These are phyloP conservation scores for Stegodyphus mimosarum DNA, from an alignment of 1,140 invertebrate species.

Conservation along the genomic window DNA sequence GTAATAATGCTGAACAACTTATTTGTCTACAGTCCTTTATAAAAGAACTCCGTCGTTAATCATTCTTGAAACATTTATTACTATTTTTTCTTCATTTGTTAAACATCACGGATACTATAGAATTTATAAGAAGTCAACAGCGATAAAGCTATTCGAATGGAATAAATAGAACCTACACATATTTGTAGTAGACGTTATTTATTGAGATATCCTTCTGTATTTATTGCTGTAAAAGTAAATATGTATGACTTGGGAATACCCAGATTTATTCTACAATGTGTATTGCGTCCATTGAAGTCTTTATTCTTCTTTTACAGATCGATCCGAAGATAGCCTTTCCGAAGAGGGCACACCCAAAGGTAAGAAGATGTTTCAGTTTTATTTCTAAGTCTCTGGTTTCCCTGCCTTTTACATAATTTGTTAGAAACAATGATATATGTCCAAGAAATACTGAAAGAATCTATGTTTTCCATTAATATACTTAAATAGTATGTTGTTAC, in stretches of 20 bases:
- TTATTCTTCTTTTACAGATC: constrained; percentile 77
- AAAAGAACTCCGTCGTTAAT: not conserved
- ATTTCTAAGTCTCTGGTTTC: not conserved
- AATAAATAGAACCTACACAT: too few species aligned
- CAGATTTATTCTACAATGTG: not conserved
- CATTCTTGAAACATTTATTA: not conserved
- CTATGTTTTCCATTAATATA: too few species aligned
- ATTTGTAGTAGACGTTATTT: too few species aligned
- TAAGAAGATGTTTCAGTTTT: constrained; percentile 72
- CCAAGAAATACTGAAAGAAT: not conserved
- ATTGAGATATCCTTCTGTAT: not conserved
- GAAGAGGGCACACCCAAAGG: constrained; percentile 97
- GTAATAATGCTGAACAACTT: too few species aligned
- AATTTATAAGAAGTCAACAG: too few species aligned
- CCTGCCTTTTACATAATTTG: not conserved
- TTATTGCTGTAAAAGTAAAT: not conserved
- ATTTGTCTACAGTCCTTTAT: too few species aligned
- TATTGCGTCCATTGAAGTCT: not conserved
- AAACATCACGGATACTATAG: too few species aligned
- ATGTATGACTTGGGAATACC: not conserved
- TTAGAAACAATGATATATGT: not conserved
- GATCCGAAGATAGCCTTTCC: constrained; percentile 99
- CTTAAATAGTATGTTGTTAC: too few species aligned
- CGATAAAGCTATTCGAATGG: too few species aligned
- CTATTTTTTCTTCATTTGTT: too few species aligned